A percentile compares a stretch with the other conserved stretches of the same genome.
phyloP scores from a whole-genome alignment of 1,140 invertebrate species.

The Akabosia matsudoensis region DNA sequence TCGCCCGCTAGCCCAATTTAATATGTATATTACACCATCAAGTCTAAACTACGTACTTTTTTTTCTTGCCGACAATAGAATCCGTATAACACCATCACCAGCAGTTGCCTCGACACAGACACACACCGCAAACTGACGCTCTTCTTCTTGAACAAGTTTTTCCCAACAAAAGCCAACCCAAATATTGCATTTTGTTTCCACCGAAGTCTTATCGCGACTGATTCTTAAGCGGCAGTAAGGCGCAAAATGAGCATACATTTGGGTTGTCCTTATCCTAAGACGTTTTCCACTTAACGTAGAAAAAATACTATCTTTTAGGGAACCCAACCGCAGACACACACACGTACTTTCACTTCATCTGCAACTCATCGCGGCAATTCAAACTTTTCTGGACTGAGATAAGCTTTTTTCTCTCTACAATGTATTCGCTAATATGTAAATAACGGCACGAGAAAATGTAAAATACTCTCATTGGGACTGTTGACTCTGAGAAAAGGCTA shows the following conservation, averaged over 20 bases:
- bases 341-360: not conserved
- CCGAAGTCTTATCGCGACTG: not conserved
- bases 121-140: not conserved
- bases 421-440: constrained; percentile 10
- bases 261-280: too few species aligned
- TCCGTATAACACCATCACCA: not conserved
- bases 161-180: not conserved
- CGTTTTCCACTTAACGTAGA: too few species aligned
- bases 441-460: not conserved
- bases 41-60: not conserved
- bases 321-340: too few species aligned
- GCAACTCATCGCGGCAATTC: not conserved
- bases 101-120: not conserved
- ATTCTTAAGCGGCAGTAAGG: too few species aligned
- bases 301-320: too few species aligned
- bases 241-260: too few species aligned
- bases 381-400: not conserved
- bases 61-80: not conserved
- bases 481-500: not conserved
- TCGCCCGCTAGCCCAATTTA: not conserved
- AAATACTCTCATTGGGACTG: constrained; percentile 7
- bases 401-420: not conserved
- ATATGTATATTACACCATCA: not conserved
- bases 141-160: too few species aligned
- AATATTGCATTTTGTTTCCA: not conserved